These are phyloP conservation scores for Mactra quadrangularis DNA, from an alignment of 1,140 invertebrate genomes.

Conservation along the genomic window DNA sequence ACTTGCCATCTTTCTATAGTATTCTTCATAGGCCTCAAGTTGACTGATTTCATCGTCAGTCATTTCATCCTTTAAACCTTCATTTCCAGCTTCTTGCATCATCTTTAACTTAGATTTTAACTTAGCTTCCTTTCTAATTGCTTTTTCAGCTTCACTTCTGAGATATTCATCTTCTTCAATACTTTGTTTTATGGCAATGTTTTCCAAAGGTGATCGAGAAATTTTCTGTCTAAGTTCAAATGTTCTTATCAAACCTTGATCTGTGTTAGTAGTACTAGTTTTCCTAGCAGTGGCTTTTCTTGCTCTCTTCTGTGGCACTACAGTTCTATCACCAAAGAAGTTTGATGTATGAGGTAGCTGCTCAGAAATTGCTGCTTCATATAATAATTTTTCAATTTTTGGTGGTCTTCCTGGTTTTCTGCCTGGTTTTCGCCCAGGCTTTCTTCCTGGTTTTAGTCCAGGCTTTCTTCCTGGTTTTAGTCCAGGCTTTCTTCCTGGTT, in stretches of 20 bases:
- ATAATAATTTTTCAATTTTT: neutral
- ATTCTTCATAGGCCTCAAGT: conserved; percentile 21
- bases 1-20: neutral
- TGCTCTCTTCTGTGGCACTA: too few relatives aligned
- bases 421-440: neutral
- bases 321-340: too few relatives aligned
- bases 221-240: conserved; percentile 69
- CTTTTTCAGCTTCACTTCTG: conserved; percentile 63
- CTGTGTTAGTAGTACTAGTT: conserved; percentile 11
- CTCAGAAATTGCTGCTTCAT: neutral
- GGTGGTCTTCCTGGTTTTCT: neutral
- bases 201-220: conserved; percentile 73
- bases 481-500: neutral
- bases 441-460: neutral
- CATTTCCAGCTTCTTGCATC: conserved; percentile 8
- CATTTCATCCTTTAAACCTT: neutral
- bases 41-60: neutral
- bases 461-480: too few relatives aligned
- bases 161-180: conserved; percentile 71
- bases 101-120: conserved; percentile 46
- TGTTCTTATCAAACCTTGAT: conserved; percentile 19
- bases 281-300: neutral
- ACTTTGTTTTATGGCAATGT: conserved; percentile 71
- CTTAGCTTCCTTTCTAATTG: conserved; percentile 60
- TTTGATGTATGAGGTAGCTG: too few relatives aligned